Evolutionary conservation across 2,888 invertebrate genomes (phyloP).

Genomic region (Leptinotarsa tumamoca): DNA sequence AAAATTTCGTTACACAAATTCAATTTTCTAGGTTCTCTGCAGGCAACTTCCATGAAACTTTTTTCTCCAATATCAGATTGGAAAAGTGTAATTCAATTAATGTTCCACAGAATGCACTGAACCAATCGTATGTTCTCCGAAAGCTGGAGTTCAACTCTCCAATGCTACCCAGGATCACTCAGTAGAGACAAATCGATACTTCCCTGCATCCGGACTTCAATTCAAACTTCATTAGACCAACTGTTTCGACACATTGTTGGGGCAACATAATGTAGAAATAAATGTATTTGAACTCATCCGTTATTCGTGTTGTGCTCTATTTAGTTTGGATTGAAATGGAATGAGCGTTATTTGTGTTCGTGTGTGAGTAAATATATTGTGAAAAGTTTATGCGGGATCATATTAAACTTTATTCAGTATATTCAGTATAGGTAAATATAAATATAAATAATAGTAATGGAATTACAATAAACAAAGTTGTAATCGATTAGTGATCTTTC

Average conservation of each 20-base stretch:
- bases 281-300: conserved; percentile 36
- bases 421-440: too few species aligned
- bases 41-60: not conserved
- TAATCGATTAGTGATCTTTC: too few species aligned
- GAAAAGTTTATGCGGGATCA: conserved; percentile 31
- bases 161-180: conserved; percentile 8
- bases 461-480: too few species aligned
- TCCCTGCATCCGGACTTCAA: conserved; percentile 20
- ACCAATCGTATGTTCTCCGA: not conserved
- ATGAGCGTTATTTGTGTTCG: conserved; percentile 28
- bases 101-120: not conserved
- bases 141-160: not conserved
- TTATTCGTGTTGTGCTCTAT: conserved; percentile 32
- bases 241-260: conserved; percentile 26
- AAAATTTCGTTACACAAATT: not conserved
- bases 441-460: too few species aligned
- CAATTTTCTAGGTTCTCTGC: not conserved
- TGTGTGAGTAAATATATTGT: conserved; percentile 17
- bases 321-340: conserved; percentile 33
- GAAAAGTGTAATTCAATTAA: not conserved
- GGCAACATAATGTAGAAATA: conserved; percentile 35
- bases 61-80: not conserved
- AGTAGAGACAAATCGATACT: conserved; percentile 22
- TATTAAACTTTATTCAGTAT: not conserved
- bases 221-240: conserved; percentile 33